Evolutionary conservation across 1,140 invertebrate genomes (phyloP).

Genomic region (Laupala kohalensis): DNA sequence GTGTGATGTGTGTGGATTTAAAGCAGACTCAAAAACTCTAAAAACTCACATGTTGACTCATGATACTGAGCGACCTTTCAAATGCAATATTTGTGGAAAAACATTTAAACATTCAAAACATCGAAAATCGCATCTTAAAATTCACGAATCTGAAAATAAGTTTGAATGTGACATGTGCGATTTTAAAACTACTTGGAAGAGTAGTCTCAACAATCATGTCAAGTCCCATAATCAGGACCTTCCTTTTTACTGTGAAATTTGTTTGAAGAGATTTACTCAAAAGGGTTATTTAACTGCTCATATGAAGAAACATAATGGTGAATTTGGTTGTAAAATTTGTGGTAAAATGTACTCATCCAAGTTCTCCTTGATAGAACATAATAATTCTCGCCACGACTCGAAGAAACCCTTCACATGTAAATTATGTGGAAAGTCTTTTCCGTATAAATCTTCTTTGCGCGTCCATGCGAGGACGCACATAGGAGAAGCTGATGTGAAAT

Average conservation of each 20-base stretch:
- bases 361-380: neutral
- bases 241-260: slow-evolving; percentile 26
- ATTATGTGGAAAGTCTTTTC: neutral
- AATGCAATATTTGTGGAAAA: slow-evolving; percentile 32
- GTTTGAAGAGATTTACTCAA: slow-evolving; percentile 22
- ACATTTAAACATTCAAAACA: slow-evolving; percentile 27
- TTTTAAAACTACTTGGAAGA: neutral
- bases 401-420: neutral
- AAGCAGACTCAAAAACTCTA: slow-evolving; percentile 27
- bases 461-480: neutral
- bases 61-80: slow-evolving; percentile 31
- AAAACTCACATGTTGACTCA: slow-evolving; percentile 30
- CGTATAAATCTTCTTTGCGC: neutral
- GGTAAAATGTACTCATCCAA: slow-evolving; percentile 20
- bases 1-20: slow-evolving; percentile 36
- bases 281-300: slow-evolving; percentile 23
- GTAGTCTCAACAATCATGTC: slow-evolving; percentile 29
- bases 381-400: neutral
- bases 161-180: neutral
- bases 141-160: slow-evolving; percentile 30
- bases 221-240: slow-evolving; percentile 41
- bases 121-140: slow-evolving; percentile 31
- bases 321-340: slow-evolving; percentile 24
- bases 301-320: neutral
- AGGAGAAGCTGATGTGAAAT: neutral